These are phyloP conservation scores for Achatina immaculata DNA, from an alignment of 1,140 invertebrate genomes.

Conservation along the genomic window DNA sequence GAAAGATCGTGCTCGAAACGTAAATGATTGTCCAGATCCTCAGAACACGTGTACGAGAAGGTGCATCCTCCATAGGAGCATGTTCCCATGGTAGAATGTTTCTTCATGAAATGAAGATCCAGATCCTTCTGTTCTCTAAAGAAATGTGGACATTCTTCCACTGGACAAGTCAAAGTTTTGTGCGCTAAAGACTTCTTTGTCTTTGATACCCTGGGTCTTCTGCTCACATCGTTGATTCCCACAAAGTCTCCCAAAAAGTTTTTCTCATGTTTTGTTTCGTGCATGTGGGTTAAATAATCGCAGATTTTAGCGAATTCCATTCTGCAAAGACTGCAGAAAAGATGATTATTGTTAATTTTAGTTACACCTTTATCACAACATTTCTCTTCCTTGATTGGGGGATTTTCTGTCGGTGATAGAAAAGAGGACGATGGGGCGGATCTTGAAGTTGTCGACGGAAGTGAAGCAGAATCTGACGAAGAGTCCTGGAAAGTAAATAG, in stretches of 20 bases:
- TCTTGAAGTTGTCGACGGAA: background rate
- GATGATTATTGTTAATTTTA: slow-evolving; percentile 19
- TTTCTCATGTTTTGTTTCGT: background rate
- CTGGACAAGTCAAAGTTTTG: slow-evolving; percentile 35
- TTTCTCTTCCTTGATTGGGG: background rate
- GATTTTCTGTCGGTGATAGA: background rate
- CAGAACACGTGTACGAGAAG: background rate
- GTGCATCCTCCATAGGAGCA: background rate
- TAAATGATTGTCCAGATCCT: slow-evolving; percentile 2
- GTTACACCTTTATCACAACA: background rate
- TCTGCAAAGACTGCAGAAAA: slow-evolving; percentile 28
- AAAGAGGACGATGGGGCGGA: background rate
- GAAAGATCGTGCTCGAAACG: background rate
- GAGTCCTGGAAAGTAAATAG: slow-evolving; percentile 25
- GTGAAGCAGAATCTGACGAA: background rate
- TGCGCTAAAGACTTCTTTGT: slow-evolving; percentile 36
- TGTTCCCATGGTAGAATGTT: background rate
- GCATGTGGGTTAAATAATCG: slow-evolving; percentile 20
- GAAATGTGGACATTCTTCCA: slow-evolving; percentile 44
- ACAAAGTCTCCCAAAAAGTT: background rate
- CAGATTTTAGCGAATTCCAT: slow-evolving; percentile 30
- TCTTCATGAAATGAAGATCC: slow-evolving; percentile 27
- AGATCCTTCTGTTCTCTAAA: slow-evolving; percentile 46
- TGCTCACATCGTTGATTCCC: background rate
- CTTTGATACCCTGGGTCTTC: background rate